Evolutionary conservation across 2,113 vertebrate species (phyloP), one percentile per base, ranked within the genome.

Genomic region (Python bivittatus): DNA sequence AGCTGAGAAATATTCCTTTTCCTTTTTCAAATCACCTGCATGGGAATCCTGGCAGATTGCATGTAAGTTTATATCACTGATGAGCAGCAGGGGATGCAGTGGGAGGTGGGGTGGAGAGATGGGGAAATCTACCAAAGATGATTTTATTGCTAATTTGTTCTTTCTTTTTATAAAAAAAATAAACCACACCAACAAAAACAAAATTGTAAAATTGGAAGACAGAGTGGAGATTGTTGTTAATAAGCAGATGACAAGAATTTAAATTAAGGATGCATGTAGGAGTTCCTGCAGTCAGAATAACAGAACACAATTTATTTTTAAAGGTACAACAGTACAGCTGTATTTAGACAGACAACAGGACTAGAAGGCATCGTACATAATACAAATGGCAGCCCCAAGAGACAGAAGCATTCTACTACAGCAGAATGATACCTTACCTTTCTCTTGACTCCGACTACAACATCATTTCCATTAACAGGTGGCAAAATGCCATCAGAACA

Each of bases 401-500:
- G 92, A 88, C 64, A 94, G 93, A 13, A 11, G 95, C 89, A 58
- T 42, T 91, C 91, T 29, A 93, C 86, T 58, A 92, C 38, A 38
- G 86, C 95, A 87, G 92, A 94, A 93, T 93, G 86, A 96, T 57
- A 95, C 4, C 94, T 88, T 94, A 93, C 92, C 90, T 93, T 96
- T 96, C 94, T 95, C 91, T 89, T 53, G 93, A 96, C 85, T 92
- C 91, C 92, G 92, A 42, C 95, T 96, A 91, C 95, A 92, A 94
- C 94, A 91, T 84, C 95, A 93, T 95, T 95, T 95, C 92, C 15
- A 89, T 91, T 93, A 97, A 93, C 95, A 96, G 95, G 96, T 96
- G 95, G 94, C 92, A 97, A 95, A 95, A 95, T 91, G 86, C 90
- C 92, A 94, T 93, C 92, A 91, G 86, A 91, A 94, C 61, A 95